Conservation (phyloP, 1,140 invertebrate species). For the Drosophila trapezifrons region DNA sequence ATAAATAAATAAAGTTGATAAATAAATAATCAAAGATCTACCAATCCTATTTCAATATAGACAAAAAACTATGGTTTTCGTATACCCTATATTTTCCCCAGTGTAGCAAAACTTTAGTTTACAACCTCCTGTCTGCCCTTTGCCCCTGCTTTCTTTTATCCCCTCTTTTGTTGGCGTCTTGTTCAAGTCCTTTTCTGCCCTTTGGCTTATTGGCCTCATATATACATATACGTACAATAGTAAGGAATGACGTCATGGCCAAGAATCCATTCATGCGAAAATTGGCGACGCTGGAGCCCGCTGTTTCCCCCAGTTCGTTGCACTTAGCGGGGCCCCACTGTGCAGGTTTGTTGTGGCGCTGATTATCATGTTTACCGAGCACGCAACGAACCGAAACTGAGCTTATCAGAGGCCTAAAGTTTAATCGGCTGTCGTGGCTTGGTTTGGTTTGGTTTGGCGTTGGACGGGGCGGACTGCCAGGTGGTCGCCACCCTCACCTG, state of each 20-base stretch:
- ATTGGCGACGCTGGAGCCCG: conserved; percentile 23
- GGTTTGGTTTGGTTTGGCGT: conserved; percentile 8
- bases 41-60: background rate
- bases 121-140: background rate
- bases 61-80: background rate
- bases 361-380: conserved; percentile 51
- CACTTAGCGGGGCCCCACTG: conserved; percentile 5
- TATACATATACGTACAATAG: background rate
- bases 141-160: background rate
- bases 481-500: conserved; percentile 1
- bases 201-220: conserved; percentile 42
- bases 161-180: conserved; percentile 11
- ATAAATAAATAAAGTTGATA: no score
- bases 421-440: conserved; percentile 33
- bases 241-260: conserved; percentile 28
- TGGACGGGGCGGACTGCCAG: conserved; percentile 1
- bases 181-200: conserved; percentile 35
- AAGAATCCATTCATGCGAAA: conserved; percentile 23
- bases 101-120: conserved; percentile 20
- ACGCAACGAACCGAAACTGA: conserved; percentile 50
- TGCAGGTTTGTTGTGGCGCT: conserved; percentile 32
- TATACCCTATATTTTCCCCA: background rate
- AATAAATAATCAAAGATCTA: no score
- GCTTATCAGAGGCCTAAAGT: conserved; percentile 32
- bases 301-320: conserved; percentile 4